phyloP scores from a whole-genome alignment of 2,113 vertebrate genomes.

The Apodemus speciosus region DNA sequence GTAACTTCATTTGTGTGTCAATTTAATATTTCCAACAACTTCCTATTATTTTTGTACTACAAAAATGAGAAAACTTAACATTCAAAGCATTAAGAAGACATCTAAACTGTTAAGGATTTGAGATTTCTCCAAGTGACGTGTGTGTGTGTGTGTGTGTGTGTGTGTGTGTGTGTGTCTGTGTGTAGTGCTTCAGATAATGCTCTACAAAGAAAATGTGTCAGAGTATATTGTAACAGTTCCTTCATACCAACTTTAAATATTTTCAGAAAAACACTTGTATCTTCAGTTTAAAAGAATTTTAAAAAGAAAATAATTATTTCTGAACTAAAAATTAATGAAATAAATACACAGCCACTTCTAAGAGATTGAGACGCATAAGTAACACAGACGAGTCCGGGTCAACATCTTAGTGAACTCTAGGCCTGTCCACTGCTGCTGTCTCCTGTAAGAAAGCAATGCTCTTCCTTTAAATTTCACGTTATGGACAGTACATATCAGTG shows the following conservation, averaged over 20 bases:
- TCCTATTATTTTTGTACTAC: not conserved
- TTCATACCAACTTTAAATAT: not conserved
- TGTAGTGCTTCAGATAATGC: not conserved
- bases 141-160: no score
- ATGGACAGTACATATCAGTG: not conserved
- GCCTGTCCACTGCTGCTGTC: not conserved
- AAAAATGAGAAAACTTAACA: not conserved
- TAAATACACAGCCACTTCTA: not conserved
- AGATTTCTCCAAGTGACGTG: not conserved
- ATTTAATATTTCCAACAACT: not conserved
- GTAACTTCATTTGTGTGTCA: not conserved
- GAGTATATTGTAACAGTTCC: not conserved
- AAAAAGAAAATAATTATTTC: not conserved
- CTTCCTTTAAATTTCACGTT: not conserved
- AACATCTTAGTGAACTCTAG: not conserved
- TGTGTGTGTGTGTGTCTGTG: rapidly evolving
- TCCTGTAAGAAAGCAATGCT: not conserved
- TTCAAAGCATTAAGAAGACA: not conserved
- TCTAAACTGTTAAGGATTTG: not conserved
- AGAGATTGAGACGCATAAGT: not conserved
- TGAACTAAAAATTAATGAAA: not conserved
- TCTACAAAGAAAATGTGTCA: not conserved
- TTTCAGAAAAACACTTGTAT: slow-evolving; percentile 28
- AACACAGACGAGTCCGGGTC: not conserved
- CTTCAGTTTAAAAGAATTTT: not conserved